These are phyloP conservation scores for Crocuta crocuta DNA, from an alignment of 2,113 vertebrate genomes.

Conservation along the genomic window DNA sequence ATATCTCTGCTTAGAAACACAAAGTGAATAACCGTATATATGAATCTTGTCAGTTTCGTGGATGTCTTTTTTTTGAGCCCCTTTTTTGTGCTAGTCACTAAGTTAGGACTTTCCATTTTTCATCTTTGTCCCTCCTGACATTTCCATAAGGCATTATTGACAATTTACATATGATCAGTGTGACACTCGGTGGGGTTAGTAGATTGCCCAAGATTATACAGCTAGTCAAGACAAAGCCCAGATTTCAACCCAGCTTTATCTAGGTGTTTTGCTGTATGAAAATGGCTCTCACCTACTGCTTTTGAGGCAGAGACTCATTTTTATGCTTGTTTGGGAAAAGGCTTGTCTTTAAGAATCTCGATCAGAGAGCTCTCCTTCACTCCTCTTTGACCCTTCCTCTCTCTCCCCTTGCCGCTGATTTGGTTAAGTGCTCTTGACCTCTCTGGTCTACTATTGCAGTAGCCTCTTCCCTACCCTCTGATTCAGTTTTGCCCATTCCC, in stretches of 20 bases:
- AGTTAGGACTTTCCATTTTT: background rate
- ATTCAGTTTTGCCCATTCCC: background rate
- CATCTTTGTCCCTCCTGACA: background rate
- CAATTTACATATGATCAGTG: background rate
- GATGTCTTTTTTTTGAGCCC: background rate
- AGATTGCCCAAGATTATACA: background rate
- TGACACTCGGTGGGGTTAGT: background rate
- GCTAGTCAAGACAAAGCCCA: background rate
- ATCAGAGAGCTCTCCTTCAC: background rate
- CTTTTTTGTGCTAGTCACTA: background rate
- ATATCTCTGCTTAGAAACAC: constrained; percentile 22
- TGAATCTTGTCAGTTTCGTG: background rate
- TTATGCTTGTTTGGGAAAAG: background rate
- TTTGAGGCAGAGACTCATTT: background rate
- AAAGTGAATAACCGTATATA: background rate
- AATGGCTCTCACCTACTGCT: background rate
- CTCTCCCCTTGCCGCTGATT: background rate
- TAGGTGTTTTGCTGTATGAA: background rate
- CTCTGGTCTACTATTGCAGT: background rate
- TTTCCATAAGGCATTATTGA: background rate
- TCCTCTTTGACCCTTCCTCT: background rate
- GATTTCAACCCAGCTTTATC: background rate
- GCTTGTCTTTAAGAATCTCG: background rate
- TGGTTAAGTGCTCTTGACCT: background rate
- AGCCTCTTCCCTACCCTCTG: background rate